Base-by-base conservation (phyloP, 2,113 vertebrate species). In the Probosciger aterrimus region DNA sequence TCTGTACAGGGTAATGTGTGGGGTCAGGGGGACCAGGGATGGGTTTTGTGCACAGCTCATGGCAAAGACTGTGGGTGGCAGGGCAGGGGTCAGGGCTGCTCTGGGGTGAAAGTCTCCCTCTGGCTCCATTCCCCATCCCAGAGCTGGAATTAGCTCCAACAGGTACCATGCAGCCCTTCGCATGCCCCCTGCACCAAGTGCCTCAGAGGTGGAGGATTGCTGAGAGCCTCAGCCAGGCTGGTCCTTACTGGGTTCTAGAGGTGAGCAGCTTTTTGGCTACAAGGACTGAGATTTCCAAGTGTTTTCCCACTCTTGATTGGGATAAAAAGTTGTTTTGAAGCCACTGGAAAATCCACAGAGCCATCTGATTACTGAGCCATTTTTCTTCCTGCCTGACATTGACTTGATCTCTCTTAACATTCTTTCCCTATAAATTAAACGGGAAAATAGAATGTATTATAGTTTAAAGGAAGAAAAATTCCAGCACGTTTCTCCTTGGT, bases 1-100 rank as follows among this genome's bases (percentile, higher is more conserved):
- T 2, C 12, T 10, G 1, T 3, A 0, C 1, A 2, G 41, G 31
- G 25, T 2, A 4, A 24, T 0, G 13, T 2, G 1, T 3, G 7
- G 65, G 60, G 5, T 18, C 9, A 2, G 3, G 30, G 33, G 15
- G 22, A 35, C 57, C 33, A 10, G 20, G 9, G 33, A 14, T n/a
- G 55, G 14, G 55, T 9, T 33, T 14, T 9, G 7, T 27, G 7
- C 44, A n/a, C 11, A 2, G 60, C 6, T 35, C 18, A 39, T 30
- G n/a, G 33, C 5, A 4, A n/a, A 28, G 63, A 25, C 11, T 4
- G 1, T 1, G 18, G 31, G 55, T 13, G 75, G 33, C 24, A 18
- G n/a, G 41, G 53, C 55, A 43, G 77, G 31, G 33, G 20, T 4
- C 2, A 2, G 64, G 57, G 65, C 2, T 76, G 33, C 30, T 18